Evolutionary conservation across 1,140 invertebrate genomes (phyloP), one percentile per base, ranked within the genome.

Genomic region (Acromyrmex heyeri): DNA sequence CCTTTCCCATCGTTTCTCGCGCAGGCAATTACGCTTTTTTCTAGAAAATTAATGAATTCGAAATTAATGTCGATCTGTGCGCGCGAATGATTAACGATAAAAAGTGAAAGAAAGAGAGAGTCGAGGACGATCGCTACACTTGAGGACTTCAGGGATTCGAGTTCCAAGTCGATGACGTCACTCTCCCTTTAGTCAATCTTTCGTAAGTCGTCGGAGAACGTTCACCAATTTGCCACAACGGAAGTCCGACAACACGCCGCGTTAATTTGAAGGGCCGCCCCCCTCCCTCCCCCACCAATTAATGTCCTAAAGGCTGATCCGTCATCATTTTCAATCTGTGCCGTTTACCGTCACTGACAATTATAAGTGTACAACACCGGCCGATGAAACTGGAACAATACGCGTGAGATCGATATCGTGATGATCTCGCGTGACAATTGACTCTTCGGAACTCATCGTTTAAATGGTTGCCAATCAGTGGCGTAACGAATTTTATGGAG

Each of bases 131-230:
- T 3, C 76, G 50, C 65, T 24, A 85, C 76, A 83, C 85, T 87
- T 85, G 81, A 89, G 72, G 73, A 89, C 53, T 24, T 61, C 67
- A 87, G 88, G 12, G 77, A 89, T 83, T 76, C 88, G 86, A 91
- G 92, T 92, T 91, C 91, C 89, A 55, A 88, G 76, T 69, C 85
- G 67, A 79, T 92, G 89, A 91, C 89, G 86, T 30, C 83, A 87
- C 76, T 70, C 67, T 65, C 27, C 44, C 21, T 53, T 75, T 73
- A 87, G 85, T 91, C 55, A 88, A 88, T 85, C 85, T 87, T 88
- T 82, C 72, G 65, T 87, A 81, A 91, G 83, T 91, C 86, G 77
- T 76, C 64, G 86, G 53, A 61, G 61, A 61, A 64, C 16, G 70
- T 79, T 77, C 72, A 85, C 59, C 64, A 89, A 86, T 79, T 86